These are phyloP conservation scores for Hirtodrosophila confusa DNA, from an alignment of 2,888 invertebrate genomes.

Conservation along the genomic window DNA sequence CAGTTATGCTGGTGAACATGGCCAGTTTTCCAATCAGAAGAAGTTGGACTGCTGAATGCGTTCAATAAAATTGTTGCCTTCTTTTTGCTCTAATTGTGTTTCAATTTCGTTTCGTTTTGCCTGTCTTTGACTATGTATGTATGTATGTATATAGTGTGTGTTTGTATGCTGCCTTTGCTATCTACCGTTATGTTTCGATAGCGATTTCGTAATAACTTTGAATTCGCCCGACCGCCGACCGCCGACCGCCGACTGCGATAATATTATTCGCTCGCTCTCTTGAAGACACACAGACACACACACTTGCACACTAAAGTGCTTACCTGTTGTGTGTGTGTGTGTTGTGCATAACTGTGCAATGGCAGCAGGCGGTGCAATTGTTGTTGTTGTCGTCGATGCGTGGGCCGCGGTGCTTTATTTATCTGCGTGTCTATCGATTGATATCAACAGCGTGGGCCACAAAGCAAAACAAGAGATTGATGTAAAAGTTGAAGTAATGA, in stretches of 20 bases:
- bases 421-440: slow-evolving; percentile 49
- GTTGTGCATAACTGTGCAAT: slow-evolving; percentile 51
- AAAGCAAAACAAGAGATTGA: slow-evolving; percentile 49
- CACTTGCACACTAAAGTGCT: slow-evolving; percentile 16
- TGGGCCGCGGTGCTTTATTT: slow-evolving; percentile 58
- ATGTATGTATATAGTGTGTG: slow-evolving; percentile 22
- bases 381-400: slow-evolving; percentile 45
- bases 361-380: slow-evolving; percentile 33
- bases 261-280: slow-evolving; percentile 57
- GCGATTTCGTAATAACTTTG: slow-evolving; percentile 75
- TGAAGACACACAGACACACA: slow-evolving; percentile 16
- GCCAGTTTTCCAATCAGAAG: neutral
- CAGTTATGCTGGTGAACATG: no score
- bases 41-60: slow-evolving; percentile 16
- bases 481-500: slow-evolving; percentile 46
- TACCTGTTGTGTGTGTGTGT: slow-evolving; percentile 18
- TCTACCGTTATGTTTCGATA: slow-evolving; percentile 77
- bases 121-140: slow-evolving; percentile 13
- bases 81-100: slow-evolving; percentile 34
- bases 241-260: slow-evolving; percentile 69
- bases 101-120: slow-evolving; percentile 47
- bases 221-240: slow-evolving; percentile 58
- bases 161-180: slow-evolving; percentile 54
- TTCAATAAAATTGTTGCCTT: slow-evolving; percentile 20
- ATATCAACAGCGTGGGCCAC: slow-evolving; percentile 32